phyloP scores from a whole-genome alignment of 2,888 invertebrate genomes.

The Nysson spinosus region DNA sequence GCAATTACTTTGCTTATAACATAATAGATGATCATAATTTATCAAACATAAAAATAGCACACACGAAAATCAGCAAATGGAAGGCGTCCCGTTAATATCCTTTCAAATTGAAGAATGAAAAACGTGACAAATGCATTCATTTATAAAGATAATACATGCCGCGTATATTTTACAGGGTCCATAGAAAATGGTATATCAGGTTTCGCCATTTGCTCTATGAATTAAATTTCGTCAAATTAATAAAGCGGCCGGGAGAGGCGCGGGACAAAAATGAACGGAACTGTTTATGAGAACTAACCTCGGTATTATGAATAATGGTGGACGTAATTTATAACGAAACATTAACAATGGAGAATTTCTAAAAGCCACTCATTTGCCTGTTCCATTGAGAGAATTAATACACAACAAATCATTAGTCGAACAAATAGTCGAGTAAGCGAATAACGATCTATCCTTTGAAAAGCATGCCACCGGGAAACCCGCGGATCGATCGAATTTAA shows the following conservation, averaged over 20 bases:
- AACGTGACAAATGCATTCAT: no score
- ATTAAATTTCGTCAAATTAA: constrained; percentile 35
- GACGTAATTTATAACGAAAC: background rate
- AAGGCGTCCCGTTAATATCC: no score
- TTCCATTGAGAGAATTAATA: background rate
- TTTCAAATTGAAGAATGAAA: no score
- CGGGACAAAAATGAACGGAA: constrained; percentile 1
- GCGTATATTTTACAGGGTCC: constrained; percentile 15
- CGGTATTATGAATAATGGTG: background rate
- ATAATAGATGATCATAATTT: no score
- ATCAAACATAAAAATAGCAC: no score
- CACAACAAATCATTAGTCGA: background rate
- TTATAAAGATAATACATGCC: no score
- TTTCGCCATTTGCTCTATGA: constrained; percentile 6
- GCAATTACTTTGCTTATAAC: no score
- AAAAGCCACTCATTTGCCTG: background rate
- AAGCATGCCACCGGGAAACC: no score
- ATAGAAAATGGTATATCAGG: constrained; percentile 4
- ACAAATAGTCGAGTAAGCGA: background rate
- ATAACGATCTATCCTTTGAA: no score
- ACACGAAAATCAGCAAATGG: no score
- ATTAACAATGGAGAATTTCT: background rate
- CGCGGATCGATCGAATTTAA: no score
- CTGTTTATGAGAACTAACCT: background rate
- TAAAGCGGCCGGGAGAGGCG: background rate